Conservation (phyloP, 2,888 invertebrate species). For the Volucella zonaria region DNA sequence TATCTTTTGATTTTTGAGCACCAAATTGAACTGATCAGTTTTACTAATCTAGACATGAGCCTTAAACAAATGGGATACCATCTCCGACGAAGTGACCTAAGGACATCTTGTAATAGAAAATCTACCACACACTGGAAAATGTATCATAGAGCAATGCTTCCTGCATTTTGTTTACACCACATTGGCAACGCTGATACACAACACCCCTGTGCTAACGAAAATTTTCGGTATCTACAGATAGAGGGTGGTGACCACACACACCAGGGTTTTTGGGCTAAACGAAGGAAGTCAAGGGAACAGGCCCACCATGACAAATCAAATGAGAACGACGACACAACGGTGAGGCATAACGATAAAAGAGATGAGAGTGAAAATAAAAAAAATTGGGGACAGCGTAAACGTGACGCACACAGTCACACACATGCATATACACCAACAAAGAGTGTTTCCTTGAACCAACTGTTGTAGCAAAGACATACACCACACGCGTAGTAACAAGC, state of each 20-base stretch:
- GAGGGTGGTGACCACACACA: background rate
- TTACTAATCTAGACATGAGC: no score
- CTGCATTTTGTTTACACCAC: no score
- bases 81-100: no score
- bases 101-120: no score
- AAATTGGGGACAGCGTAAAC: slow-evolving; percentile 52
- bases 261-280: background rate
- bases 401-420: background rate
- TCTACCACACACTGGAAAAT: no score
- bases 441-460: slow-evolving; percentile 72
- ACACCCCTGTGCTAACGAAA: no score
- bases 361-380: slow-evolving; percentile 28
- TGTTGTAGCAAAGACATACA: slow-evolving; percentile 57
- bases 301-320: slow-evolving; percentile 55
- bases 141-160: no score
- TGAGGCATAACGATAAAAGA: background rate
- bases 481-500: slow-evolving; percentile 67
- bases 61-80: no score
- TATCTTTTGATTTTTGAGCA: no score
- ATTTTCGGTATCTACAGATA: background rate
- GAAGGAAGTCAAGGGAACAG: slow-evolving; percentile 56
- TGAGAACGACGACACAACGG: slow-evolving; percentile 35
- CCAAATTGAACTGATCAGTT: no score
- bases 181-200: no score
- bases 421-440: slow-evolving; percentile 2